Evolutionary conservation across 2,888 invertebrate genomes (phyloP), one percentile per base, ranked within the genome.

Genomic region (Pristionchus japonicus): DNA sequence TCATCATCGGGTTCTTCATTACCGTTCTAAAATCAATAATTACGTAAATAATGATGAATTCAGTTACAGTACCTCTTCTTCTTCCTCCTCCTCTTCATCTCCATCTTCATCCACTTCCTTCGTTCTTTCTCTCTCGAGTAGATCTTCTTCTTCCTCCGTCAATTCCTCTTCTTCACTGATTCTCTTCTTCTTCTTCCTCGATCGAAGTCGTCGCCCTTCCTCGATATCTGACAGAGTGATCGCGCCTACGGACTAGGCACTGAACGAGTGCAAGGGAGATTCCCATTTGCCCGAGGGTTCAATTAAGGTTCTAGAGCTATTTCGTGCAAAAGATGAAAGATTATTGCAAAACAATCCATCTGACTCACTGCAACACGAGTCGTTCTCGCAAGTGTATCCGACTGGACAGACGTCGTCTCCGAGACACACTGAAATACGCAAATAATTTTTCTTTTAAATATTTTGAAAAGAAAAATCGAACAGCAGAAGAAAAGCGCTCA

Each of bases 311-410:
- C n/a, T n/a, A n/a, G n/a, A 43, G 11, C 6, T 43, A 9, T 43
- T 43, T 43, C 11, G 11, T 43, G 43, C 6, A 11, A 43, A 9
- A 43, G 6, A 9, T 43, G 43, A 43, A 43, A 43, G 11, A 43
- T 6, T 57, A 57, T 13, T 57, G 52, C 52, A 57, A 11, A 11
- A 57, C 3, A 57, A 20, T n/a, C n/a, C 7, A 27, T 0, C 13
- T 31, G 23, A 89, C 91, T 90, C 70, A 92, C 92, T 92, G 89
- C 93, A 93, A 80, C 93, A 93, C 0, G 90, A 84, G 40, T 90
- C 90, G 74, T 90, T 89, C 74, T 91, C 91, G 86, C 93, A 93
- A 1, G 86, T 89, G 88, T 91, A 92, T 6, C 92, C 92, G 6
- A 90, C 70, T 0, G 93, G 93, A 37, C 93, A 93, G 31, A 77